Base-by-base conservation (phyloP, 37 sponge, comb jelly and placozoan genomes). In the Halichondria panicea region DNA sequence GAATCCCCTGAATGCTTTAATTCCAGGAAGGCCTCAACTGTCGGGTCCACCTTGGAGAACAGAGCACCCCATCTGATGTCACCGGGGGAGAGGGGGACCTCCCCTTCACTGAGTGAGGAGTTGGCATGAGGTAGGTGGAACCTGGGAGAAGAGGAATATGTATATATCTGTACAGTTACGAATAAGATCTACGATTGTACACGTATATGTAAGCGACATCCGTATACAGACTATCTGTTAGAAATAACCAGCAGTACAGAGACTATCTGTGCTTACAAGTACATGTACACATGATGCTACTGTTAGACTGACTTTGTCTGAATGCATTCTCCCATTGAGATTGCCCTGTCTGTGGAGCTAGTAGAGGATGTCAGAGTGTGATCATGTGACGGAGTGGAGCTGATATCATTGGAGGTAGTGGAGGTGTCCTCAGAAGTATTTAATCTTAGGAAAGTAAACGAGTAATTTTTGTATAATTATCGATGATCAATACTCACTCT, bases 61-160 rank as follows among this genome's bases (percentile, higher is more conserved):
- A 3, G 12, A 35, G 3, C 36, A 5, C 4, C 36, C 90, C 90
- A 89, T 0, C 85, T 42, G 46, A 76, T 76, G 63, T 89, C 90
- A 21, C 90, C 90, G 63, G 90, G 90, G 1, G 90, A 89, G 4
- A 84, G 55, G 0, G 85, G 84, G 25, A 84, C 85, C 43, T 89
- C 90, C 30, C 90, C 90, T 41, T 89, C 90, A 84, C 90, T 89
- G 27, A 80, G 63, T 7, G 90, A 84, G 45, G 22, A 35, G 34
- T 27, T 63, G 33, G 40, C 55, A 12, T 19, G 21, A 28, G 43
- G 22, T n/a, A 12, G 69, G 40, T 46, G 70, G 9, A 22, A 30
- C 41, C 44, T 41, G 42, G 25, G 25, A 4, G 5, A 55, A 55
- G 6, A 36, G 42, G 22, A 27, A 43, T 71, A 52, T 8, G 22